Evolutionary conservation across 1,140 invertebrate genomes (phyloP).

Genomic region (Meloidogyne floridensis): DNA sequence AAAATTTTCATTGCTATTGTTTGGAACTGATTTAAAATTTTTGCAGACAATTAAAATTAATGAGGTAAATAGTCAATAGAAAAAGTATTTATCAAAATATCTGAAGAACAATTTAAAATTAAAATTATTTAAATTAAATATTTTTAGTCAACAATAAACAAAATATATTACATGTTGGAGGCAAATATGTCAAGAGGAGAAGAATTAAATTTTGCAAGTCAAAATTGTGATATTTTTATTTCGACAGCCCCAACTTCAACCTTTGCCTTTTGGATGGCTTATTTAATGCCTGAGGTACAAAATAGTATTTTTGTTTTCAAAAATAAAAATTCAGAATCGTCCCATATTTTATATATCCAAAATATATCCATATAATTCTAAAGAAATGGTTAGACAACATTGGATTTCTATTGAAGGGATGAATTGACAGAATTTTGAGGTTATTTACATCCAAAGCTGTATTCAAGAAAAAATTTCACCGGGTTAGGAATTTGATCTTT

Average conservation of each 20-base stretch:
- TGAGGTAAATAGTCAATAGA: background rate
- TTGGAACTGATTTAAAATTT: background rate
- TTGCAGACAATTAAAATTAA: background rate
- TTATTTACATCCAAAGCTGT: no score
- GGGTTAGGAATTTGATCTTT: no score
- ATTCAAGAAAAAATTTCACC: no score
- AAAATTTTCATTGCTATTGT: background rate
- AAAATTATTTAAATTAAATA: background rate
- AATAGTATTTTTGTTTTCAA: background rate
- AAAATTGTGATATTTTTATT: constrained; percentile 35
- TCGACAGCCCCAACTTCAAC: constrained; percentile 13
- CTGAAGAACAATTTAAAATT: no score
- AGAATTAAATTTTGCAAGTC: constrained; percentile 29
- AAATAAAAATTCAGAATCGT: background rate
- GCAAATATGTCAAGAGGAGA: constrained; percentile 31
- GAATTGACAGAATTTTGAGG: no score
- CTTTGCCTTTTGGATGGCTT: constrained; percentile 15
- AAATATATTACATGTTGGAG: background rate
- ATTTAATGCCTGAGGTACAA: background rate
- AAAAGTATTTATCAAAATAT: no score
- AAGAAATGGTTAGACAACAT: no score
- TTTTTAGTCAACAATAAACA: background rate
- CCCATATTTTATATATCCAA: no score
- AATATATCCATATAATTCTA: no score
- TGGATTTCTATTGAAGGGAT: no score